Evolutionary conservation across 2,113 vertebrate species (phyloP), one percentile per base, ranked within the genome.

Genomic region (Sarotherodon lohbergeri): DNA sequence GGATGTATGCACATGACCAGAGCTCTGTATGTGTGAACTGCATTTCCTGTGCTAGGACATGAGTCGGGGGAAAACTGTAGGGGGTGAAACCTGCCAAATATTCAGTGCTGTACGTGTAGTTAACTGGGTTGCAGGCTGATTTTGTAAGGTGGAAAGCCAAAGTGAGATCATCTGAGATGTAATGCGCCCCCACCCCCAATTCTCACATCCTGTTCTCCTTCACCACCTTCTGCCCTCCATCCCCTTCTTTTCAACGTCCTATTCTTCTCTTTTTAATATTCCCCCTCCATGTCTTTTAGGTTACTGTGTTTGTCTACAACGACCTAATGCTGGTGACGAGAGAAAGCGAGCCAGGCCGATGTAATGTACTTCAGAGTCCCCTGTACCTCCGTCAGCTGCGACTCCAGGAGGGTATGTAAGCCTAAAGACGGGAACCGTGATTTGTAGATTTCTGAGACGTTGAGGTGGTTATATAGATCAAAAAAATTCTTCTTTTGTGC

Each of bases 301-400:
- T 99, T 52, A 98, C 97, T 0, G 96, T 99, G 78, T 99, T 99
- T 48, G 95, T 98, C 90, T 99, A 99, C 92, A 98, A 96, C 0
- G 98, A 99, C 92, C 91, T 99, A 95, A 96, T 99, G 97, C 96
- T 99, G 83, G 98, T 99, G 95, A 98, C 98, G 11, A 97, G 97
- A 93, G 98, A 99, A 90, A 98, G 98, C 0, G 98, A 98, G 85
- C 97, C 97, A 0, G 98, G 98, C 17, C 95, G 96, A 86, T 99
- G 98, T 94, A 98, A 97, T 0, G 98, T 99, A 79, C 96, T 99
- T 61, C 98, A 98, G 94, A 99, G 99, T 91, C 98, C 98, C 3
- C 97, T 99, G 78, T 98, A 97, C 94, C 97, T 99, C 81, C 95
- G 97, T 76, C 98, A 98, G 2, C 96, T 99, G 82, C 96, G 97